A percentile compares a stretch with the other conserved stretches of the same genome.
phyloP scores from a whole-genome alignment of 2,888 invertebrate genomes.

The Pristionchus exspectatus region DNA sequence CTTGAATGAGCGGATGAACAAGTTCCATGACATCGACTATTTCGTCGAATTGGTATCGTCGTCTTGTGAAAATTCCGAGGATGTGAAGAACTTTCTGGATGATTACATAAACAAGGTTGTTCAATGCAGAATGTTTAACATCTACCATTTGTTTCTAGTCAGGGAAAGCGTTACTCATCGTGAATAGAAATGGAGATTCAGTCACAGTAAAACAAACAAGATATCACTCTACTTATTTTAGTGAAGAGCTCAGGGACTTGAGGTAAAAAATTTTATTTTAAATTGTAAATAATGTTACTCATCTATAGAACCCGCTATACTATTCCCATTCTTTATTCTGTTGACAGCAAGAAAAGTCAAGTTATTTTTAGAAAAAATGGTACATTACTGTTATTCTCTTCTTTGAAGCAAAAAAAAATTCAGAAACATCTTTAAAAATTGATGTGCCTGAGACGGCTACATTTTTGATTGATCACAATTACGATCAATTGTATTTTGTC shows the following conservation, averaged over 20 bases:
- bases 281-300: neutral
- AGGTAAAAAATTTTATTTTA: neutral
- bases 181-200: neutral
- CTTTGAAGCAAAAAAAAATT: neutral
- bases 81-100: neutral
- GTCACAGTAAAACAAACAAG: neutral
- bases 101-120: constrained; percentile 7
- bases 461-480: neutral
- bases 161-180: neutral
- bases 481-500: neutral
- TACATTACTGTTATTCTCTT: neutral
- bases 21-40: neutral
- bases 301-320: neutral
- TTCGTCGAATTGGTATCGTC: neutral
- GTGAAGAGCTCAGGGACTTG: neutral
- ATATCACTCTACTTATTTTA: neutral
- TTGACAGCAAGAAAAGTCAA: neutral
- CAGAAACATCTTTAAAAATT: constrained; percentile 1
- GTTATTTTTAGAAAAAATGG: neutral
- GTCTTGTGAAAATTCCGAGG: neutral
- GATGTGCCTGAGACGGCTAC: neutral
- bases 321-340: neutral
- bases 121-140: neutral
- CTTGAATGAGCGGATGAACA: neutral
- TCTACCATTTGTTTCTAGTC: neutral